phyloP scores from a whole-genome alignment of 1,140 invertebrate species.

The Mamestra configurata region DNA sequence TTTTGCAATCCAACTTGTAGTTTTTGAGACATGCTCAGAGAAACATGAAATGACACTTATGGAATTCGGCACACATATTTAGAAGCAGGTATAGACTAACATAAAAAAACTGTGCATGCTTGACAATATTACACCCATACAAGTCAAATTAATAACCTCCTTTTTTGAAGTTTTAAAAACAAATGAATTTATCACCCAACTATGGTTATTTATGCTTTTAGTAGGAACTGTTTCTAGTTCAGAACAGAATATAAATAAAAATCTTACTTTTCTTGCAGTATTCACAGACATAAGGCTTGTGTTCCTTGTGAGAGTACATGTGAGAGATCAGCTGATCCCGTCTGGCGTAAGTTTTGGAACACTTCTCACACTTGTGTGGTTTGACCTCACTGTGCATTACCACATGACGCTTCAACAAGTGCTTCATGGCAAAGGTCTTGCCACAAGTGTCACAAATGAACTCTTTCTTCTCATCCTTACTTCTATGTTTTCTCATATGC shows the following conservation, averaged over 20 bases:
- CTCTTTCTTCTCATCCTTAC: constrained; percentile 51
- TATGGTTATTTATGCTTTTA: too few species aligned
- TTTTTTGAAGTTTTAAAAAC: too few species aligned
- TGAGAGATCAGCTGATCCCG: constrained; percentile 89
- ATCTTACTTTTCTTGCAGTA: constrained; percentile 88
- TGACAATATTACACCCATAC: too few species aligned
- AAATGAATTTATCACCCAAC: too few species aligned
- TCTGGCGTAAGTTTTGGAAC: constrained; percentile 88
- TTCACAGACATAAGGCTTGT: constrained; percentile 89
- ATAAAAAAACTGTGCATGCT: too few species aligned
- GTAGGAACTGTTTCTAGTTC: too few species aligned
- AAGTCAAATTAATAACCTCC: too few species aligned
- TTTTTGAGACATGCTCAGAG: too few species aligned
- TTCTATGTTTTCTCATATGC: constrained; percentile 66
- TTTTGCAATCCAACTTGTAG: too few species aligned
- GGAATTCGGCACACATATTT: too few species aligned
- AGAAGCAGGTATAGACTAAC: too few species aligned
- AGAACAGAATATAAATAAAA: constrained; percentile 37
- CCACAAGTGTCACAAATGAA: constrained; percentile 75
- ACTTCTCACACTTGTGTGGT: constrained; percentile 80
- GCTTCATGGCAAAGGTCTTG: constrained; percentile 78
- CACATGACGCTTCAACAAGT: constrained; percentile 78
- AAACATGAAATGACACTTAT: too few species aligned
- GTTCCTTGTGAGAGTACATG: constrained; percentile 88
- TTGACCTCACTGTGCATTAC: constrained; percentile 74